These are phyloP conservation scores for Naso thynnoides DNA, from an alignment of 2,797 vertebrate genomes.

Conservation along the genomic window DNA sequence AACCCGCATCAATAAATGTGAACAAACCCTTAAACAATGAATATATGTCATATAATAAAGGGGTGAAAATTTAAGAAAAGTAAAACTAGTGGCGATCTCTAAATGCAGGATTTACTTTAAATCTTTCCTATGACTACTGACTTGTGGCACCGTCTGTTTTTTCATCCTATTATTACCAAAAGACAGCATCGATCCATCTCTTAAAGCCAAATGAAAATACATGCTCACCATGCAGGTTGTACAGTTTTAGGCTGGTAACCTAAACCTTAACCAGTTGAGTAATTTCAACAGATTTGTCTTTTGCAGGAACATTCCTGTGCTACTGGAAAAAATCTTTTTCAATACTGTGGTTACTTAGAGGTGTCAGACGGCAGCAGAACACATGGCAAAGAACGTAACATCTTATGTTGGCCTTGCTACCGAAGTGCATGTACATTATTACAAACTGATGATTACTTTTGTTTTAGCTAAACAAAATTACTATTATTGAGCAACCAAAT, in stretches of 20 bases:
- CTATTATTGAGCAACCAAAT: too few species aligned
- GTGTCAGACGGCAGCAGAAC: too few species aligned
- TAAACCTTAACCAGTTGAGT: constrained; percentile 8
- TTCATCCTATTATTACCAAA: neutral
- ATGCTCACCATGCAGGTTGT: constrained; percentile 9
- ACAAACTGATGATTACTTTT: too few species aligned
- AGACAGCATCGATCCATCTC: neutral
- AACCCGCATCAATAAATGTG: too few species aligned
- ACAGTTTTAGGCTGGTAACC: constrained; percentile 8
- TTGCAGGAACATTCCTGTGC: neutral
- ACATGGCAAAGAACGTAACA: too few species aligned
- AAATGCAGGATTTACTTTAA: neutral
- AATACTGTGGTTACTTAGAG: neutral
- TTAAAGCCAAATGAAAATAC: constrained; percentile 22
- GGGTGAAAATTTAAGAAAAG: neutral
- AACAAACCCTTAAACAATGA: too few species aligned
- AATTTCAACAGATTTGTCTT: neutral
- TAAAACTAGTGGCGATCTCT: neutral
- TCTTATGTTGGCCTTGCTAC: too few species aligned
- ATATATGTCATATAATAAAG: neutral
- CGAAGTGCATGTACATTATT: too few species aligned
- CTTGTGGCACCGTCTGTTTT: neutral
- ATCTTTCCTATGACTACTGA: neutral
- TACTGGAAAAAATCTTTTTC: neutral
- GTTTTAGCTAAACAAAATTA: too few species aligned